Evolutionary conservation across 2,797 vertebrate genomes (phyloP), one percentile per base, ranked within the genome.

Genomic region (Pseudomugil tenellus): DNA sequence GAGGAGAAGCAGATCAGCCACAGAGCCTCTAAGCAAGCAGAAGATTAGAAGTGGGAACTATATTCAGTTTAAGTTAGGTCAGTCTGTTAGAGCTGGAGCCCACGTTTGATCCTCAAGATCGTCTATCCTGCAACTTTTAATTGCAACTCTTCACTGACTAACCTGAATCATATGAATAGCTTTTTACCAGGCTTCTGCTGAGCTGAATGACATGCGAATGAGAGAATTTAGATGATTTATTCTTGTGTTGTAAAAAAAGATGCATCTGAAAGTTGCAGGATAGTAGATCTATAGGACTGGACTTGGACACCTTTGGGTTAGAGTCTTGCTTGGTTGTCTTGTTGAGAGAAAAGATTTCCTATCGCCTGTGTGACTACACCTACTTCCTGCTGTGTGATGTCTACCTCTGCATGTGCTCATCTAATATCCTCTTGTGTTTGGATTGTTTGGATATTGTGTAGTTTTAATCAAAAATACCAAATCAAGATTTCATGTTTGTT

Each of bases 11-110:
- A 6, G 31, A 53, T 35, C 64, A 58, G 62, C 69, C 75, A 51
- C 37, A 37, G 62, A 23, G 62, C 60, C 57, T 74, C 64, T 58
- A 43, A 51, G 58, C 60, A 41, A 68, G 61, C 21, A 67, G 35
- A 9, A 23, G 39, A 35, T 49, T 26, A 37, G n/a, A n/a, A 25
- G 31, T 25, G 2, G 23, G 31, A n/a, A 31, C 26, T 69, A 65
- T 61, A 56, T 56, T 43, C 3, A 31, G 52, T 2, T 28, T 25
- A 37, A 37, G 29, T 26, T 3, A 29, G 37, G 8, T 11, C 48
- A 62, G 6, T 56, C 35, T 29, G 23, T 58, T 43, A 26, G 10
- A 46, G n/a, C 29, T 3, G 29, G 29, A 6, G 32, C 32, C 32
- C 32, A 32, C 4, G 7, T 32, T 8, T 9, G 8, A 8, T 32